A percentile compares a stretch with the other conserved stretches of the same genome.
phyloP scores from a whole-genome alignment of 2,113 vertebrate species.

The Zapornia atra region DNA sequence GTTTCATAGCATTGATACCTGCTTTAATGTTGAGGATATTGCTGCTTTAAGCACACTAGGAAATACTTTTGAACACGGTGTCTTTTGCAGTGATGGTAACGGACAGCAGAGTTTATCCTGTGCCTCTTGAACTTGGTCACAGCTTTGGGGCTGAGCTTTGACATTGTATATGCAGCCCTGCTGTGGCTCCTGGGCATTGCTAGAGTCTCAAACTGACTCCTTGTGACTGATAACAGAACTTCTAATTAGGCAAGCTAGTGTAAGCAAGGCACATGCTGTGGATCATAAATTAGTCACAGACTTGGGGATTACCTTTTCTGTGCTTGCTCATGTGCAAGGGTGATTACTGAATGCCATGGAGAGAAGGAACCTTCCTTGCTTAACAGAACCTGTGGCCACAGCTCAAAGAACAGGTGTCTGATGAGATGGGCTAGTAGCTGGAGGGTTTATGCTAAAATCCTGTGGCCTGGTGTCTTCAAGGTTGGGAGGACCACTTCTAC shows the following conservation, averaged over 20 bases:
- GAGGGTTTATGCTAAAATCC: background rate
- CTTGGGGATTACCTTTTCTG: background rate
- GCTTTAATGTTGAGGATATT: background rate
- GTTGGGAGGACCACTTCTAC: background rate
- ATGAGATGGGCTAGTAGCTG: background rate
- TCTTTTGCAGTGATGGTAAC: accelerated
- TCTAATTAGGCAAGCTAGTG: background rate
- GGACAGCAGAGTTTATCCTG: background rate
- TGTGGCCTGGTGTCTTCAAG: accelerated
- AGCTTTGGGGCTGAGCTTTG: background rate
- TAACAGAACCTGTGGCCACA: background rate
- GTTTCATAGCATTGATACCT: background rate
- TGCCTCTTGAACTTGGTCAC: accelerated
- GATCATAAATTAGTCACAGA: background rate
- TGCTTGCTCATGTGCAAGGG: background rate
- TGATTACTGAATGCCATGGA: background rate
- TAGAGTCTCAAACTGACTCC: background rate
- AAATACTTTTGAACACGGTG: background rate
- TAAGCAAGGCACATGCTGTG: background rate
- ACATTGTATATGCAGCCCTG: accelerated
- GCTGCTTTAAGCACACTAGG: background rate
- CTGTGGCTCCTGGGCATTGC: background rate
- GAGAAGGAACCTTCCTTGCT: accelerated
- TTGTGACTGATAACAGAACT: background rate
- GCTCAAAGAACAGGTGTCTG: background rate